Percentiles rank a stretch among this genome's conserved stretches.
Conservation (phyloP, 2,113 vertebrate species). For the Galbula dea region DNA sequence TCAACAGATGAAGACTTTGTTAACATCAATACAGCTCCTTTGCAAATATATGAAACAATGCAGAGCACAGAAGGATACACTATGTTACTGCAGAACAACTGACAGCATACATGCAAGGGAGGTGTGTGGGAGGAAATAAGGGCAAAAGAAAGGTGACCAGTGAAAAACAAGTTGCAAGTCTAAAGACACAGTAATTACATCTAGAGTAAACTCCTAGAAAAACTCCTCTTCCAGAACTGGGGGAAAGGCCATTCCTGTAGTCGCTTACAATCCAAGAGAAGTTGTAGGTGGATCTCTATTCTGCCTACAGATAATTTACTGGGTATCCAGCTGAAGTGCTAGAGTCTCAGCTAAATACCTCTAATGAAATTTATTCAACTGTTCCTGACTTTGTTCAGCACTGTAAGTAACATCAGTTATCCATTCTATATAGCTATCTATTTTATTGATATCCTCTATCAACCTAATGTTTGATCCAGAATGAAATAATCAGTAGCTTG, state of each 20-base stretch:
- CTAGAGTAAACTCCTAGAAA: too few relatives aligned
- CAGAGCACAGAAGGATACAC: not conserved
- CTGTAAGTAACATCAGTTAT: not conserved
- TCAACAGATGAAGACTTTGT: not conserved
- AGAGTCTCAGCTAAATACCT: not conserved
- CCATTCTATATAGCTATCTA: not conserved
- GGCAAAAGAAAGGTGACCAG: not conserved
- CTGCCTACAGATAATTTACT: not conserved
- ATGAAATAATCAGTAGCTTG: not conserved
- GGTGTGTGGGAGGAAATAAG: fast-evolving
- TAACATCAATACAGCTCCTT: not conserved
- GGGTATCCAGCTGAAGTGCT: not conserved
- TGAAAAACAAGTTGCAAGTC: not conserved
- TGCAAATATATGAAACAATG: not conserved
- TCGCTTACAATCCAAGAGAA: not conserved
- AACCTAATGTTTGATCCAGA: not conserved
- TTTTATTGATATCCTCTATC: not conserved
- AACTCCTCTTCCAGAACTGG: not conserved
- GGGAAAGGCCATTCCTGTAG: not conserved
- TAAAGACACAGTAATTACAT: not conserved
- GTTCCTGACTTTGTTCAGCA: not conserved
- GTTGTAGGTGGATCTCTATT: not conserved
- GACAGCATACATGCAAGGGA: fast-evolving
- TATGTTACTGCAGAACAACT: not conserved
- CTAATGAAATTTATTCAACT: not conserved